phyloP scores from a whole-genome alignment of 2,113 vertebrate species.

The Pitta sordida region DNA sequence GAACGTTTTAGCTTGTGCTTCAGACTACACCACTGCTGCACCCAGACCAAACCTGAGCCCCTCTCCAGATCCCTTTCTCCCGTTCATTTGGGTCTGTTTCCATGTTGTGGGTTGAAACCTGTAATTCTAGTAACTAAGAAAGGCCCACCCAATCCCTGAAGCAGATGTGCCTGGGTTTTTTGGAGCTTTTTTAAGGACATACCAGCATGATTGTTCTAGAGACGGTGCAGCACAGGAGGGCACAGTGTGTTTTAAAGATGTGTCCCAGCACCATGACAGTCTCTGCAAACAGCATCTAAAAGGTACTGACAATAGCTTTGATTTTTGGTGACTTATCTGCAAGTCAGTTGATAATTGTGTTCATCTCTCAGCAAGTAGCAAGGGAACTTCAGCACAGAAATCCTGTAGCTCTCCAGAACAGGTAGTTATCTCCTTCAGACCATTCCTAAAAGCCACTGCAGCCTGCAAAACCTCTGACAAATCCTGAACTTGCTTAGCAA shows the following conservation, averaged over 20 bases:
- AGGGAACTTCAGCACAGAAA: neutral
- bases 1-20: slow-evolving; percentile 30
- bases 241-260: neutral
- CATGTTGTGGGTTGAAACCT: slow-evolving; percentile 5
- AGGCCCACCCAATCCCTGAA: neutral
- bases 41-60: slow-evolving; percentile 14
- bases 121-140: slow-evolving; percentile 14
- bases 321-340: neutral
- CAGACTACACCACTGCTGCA: slow-evolving; percentile 1
- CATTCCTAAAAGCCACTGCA: neutral
- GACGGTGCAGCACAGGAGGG: neutral
- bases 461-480: neutral
- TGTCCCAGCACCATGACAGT: neutral
- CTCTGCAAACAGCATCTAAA: neutral
- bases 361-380: neutral
- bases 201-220: neutral
- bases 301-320: neutral
- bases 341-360: neutral
- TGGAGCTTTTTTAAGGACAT: neutral
- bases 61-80: slow-evolving; percentile 1
- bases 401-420: neutral
- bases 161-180: neutral
- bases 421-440: neutral
- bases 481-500: neutral
- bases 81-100: neutral